Conservation (phyloP, 2,113 vertebrate genomes). For the Cinclus cinclus region DNA sequence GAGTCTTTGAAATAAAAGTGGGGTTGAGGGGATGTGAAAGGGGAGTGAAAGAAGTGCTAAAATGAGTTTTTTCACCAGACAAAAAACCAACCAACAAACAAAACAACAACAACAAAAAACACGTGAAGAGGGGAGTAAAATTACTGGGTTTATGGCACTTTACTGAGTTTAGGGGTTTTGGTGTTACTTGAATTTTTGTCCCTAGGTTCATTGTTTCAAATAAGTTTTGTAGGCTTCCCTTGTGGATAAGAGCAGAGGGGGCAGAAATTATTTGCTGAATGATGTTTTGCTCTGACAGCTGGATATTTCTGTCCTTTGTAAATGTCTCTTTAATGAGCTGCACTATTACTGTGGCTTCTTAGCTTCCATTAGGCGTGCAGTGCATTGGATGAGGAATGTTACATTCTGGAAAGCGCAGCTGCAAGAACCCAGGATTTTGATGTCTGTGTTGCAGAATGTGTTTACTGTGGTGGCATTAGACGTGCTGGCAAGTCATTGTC, state of each 20-base stretch:
- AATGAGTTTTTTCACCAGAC: not conserved
- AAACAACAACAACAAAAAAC: too few species aligned
- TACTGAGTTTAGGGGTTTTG: not conserved
- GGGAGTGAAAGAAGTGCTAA: not conserved
- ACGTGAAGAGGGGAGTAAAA: not conserved
- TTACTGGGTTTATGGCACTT: not conserved
- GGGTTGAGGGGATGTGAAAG: not conserved
- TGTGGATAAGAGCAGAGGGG: not conserved
- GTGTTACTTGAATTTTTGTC: not conserved
- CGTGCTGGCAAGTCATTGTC: not conserved
- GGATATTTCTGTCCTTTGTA: not conserved
- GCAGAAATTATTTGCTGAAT: not conserved
- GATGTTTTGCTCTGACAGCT: not conserved
- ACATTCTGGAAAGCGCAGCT: not conserved
- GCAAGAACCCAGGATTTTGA: not conserved
- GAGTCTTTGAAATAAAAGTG: not conserved
- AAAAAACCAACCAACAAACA: too few species aligned
- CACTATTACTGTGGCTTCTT: not conserved
- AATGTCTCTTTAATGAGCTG: not conserved
- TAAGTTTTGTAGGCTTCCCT: not conserved
- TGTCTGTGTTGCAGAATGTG: not conserved
- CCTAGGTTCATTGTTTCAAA: not conserved
- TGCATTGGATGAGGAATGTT: not conserved
- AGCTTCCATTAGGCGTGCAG: not conserved
- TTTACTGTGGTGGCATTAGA: slow-evolving; percentile 25